Evolutionary conservation across 2,888 invertebrate species (phyloP), one percentile per base, ranked within the genome.

Genomic region (Lordiphosa andalusiaca): DNA sequence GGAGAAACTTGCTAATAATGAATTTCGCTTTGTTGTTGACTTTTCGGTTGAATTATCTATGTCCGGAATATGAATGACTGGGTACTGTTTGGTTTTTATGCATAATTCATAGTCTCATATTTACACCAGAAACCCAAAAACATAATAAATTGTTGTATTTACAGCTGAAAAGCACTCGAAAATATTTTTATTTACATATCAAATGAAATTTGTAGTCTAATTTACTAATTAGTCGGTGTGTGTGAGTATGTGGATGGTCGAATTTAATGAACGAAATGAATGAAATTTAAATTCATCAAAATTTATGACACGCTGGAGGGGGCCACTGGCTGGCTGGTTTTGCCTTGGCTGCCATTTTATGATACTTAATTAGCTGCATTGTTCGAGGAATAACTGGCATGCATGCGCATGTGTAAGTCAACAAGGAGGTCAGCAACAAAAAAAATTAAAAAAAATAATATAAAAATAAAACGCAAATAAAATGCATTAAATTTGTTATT

Each of bases 361-460:
- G 69, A 77, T 77, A 73, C 80, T 77, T 77, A 77, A 77, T 77
- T 77, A 80, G 80, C 74, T 76, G 64, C 69, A 77, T 77, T 77
- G 80, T 77, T 67, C 71, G 64, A 59, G 72, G 71, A 64, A 71
- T 30, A 71, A 65, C 51, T 61, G 71, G 69, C 62, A 49, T 59
- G 69, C 64, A 62, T 64, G 56, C n/a, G 16, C 30, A 46, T 33
- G n/a, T 10, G 10, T 40, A 67, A 67, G 56, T 67, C 69, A 66
- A 63, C 12, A 44, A 21, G 23, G 30, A 35, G 42, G 38, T n/a
- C 40, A 49, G 33, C 38, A 60, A 56, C 44, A 36, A 67, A 59
- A 72, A 63, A 53, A 77, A n/a, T n/a, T n/a, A n/a, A n/a, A 2
- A 19, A 19, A 19, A 19, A 0, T 2, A 19, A 16, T 1, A 16